Evolutionary conservation across 92 coral and sea anemone genomes (phyloP), one percentile per base, ranked within the genome.

Genomic region (Pocillopora meandrina): DNA sequence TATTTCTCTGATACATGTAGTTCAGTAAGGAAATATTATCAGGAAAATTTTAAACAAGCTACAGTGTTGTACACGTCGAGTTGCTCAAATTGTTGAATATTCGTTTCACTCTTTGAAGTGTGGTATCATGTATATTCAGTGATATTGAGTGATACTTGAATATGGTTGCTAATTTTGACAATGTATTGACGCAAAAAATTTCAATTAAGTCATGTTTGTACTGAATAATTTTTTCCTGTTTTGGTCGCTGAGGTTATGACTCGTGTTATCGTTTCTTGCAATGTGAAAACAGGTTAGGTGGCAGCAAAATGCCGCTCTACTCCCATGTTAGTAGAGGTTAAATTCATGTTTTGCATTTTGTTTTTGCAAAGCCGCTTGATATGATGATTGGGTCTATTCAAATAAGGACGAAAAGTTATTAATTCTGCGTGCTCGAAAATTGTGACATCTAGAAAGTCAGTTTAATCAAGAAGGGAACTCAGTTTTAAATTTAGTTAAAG

Each of bases 341-440:
- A 12, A 65, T 65, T 65, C 13, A 0, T 65, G 0, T 10, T 20
- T 65, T 65, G 20, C 10, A 2, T 18, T 65, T 21, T 31, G 8
- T 65, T 65, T 20, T 65, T 31, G 9, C 52, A 42, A 42, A 42
- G 52, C 31, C 31, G 31, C 52, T 18, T 65, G 21, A 69, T 52
- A 69, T 69, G 74, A 33, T 69, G 31, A 69, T 69, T 69, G 42
- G 13, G 35, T 16, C 74, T 69, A 69, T 69, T 69, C 56, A 69
- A 69, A 69, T 35, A 69, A 34, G 13, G 36, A 7, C 52, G 20
- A 35, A 69, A 69, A 69, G 74, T 5, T 47, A 34, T 35, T 69
- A 15, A 33, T 69, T 69, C 20, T 68, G 8, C 12, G 15, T n/a
- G 72, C 19, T 34, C 35, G 14, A 42, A 31, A 68, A 12, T 23